Evolutionary conservation across 2,113 vertebrate genomes (phyloP), one percentile per base, ranked within the genome.

Genomic region (Raja brachyura): DNA sequence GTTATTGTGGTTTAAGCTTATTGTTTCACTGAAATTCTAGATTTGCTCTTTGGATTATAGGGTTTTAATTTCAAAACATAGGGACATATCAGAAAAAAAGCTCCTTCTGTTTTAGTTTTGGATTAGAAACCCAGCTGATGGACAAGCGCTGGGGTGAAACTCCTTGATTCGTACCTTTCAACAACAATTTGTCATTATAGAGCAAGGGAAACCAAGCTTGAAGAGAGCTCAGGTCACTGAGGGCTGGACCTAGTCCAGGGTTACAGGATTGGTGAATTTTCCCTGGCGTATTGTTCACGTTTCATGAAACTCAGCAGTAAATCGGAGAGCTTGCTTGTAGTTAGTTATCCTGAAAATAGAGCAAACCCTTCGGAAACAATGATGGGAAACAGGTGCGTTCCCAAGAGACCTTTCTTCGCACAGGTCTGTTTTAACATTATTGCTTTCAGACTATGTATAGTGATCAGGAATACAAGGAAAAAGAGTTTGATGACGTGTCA

Each of bases 21-120:
- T 28, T 73, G 11, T 92, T 25, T 5, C 39, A 54, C 31, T 73
- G 39, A 92, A 73, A 73, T 92, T 73, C 33, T 70, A 4, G 90
- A 92, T 92, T 92, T 92, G 66, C 66, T 73, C 54, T 92, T 73
- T 74, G 33, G 90, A 92, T 92, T 92, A 73, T 68, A 92, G 22
- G 90, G 33, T 22, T 73, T 92, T 54, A 5, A 33, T 92, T 92
- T 92, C 54, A 73, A 48, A 39, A 92, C 33, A 22, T n/a, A 16
- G 63, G 6, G 11, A 70, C 88, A 90, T 90, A 22, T 92, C 10
- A 92, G 66, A 92, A 73, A 48, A 92, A 73, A 73, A 92, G 33
- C 68, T 25, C 68, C 90, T 73, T 70, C 66, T 73, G 68, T 54
- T 73, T 39, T 18, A 92, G 25, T 48, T 73, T 92, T 48, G 33